phyloP scores from a whole-genome alignment of 1,140 invertebrate genomes.

The Dreissena polymorpha region DNA sequence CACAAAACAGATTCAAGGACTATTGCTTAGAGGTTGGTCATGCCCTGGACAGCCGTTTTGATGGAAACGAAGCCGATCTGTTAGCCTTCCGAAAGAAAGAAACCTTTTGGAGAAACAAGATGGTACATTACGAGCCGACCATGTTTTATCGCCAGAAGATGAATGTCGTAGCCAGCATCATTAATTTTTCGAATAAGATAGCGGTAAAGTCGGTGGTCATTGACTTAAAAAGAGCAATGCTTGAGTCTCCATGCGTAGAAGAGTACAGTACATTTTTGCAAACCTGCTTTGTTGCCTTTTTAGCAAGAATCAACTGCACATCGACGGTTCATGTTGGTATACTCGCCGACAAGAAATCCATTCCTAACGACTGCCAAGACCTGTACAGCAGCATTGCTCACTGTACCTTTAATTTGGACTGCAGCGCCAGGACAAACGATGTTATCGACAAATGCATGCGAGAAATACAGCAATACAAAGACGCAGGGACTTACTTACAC shows the following conservation, averaged over 20 bases:
- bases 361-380: conserved; percentile 24
- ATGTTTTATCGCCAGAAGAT: conserved; percentile 65
- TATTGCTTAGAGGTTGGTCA: conserved; percentile 45
- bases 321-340: conserved; percentile 59
- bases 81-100: conserved; percentile 60
- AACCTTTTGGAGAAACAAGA: conserved; percentile 59
- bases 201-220: conserved; percentile 48
- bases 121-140: conserved; percentile 62
- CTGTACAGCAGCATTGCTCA: conserved; percentile 62
- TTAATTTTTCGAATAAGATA: conserved; percentile 59
- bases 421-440: conserved; percentile 16
- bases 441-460: conserved; percentile 42
- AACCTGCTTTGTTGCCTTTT: conserved; percentile 58
- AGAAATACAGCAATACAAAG: conserved; percentile 44
- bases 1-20: conserved; percentile 29
- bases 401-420: conserved; percentile 55
- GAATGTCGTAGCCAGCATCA: conserved; percentile 64
- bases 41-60: conserved; percentile 15
- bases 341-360: conserved; percentile 53
- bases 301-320: conserved; percentile 60
- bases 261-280: conserved; percentile 34
- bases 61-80: conserved; percentile 39
- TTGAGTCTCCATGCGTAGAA: background rate
- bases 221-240: conserved; percentile 18
- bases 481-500: conserved; percentile 56